Percentiles rank a stretch among this genome's conserved stretches.
Conservation (phyloP, 2,797 vertebrate species). For the Bradypus variegatus region DNA sequence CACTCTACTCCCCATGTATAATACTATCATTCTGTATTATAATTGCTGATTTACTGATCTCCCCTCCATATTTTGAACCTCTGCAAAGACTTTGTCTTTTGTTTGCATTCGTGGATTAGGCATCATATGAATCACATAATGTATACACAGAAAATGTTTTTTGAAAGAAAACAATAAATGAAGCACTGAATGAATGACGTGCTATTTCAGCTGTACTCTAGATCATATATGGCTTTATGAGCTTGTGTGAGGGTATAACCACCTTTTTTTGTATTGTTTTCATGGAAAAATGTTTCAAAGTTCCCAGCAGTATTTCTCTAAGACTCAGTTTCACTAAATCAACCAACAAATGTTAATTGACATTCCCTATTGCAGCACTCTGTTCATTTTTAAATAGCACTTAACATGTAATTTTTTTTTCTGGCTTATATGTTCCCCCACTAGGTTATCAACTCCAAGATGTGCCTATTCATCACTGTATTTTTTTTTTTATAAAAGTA, state of each 20-base stretch:
- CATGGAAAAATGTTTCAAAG: conserved; percentile 19
- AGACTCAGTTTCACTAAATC: background rate
- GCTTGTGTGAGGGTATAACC: background rate
- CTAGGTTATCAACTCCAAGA: background rate
- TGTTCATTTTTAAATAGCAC: conserved; percentile 1
- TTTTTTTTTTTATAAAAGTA: background rate
- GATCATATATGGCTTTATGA: background rate
- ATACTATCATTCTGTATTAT: background rate
- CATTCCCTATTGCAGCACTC: background rate
- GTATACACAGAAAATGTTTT: background rate
- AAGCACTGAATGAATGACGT: background rate
- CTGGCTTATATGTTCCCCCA: background rate
- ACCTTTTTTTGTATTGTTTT: background rate
- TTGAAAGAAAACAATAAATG: background rate
- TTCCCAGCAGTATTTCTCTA: background rate
- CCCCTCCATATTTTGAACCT: background rate
- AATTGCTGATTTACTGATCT: background rate
- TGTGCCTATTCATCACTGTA: background rate
- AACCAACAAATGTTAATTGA: background rate
- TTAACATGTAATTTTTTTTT: background rate
- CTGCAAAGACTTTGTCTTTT: background rate
- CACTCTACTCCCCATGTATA: background rate
- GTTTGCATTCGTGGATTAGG: background rate
- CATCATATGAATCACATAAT: background rate
- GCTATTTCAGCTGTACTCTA: background rate